Conservation (phyloP, 2,113 vertebrate genomes). For the Pimephales promelas region DNA sequence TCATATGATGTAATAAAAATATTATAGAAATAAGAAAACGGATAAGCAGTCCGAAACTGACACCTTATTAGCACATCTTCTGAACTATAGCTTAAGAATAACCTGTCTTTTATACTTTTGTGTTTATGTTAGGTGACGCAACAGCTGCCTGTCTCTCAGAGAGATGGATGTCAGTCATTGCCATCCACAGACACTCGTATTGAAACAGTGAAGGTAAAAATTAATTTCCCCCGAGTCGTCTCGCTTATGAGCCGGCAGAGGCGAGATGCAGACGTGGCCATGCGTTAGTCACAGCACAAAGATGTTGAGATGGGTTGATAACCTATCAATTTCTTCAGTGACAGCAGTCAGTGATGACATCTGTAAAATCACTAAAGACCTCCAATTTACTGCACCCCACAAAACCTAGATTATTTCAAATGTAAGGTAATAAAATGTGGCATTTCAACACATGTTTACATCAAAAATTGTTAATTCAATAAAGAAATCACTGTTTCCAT, state of each 20-base stretch:
- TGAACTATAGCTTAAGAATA: neutral
- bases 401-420: neutral
- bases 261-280: neutral
- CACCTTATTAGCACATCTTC: neutral
- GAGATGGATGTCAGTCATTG: neutral
- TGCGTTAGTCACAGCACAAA: neutral
- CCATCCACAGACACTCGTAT: neutral
- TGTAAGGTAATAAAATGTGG: neutral
- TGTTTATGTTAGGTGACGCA: neutral
- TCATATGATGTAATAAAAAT: constrained; percentile 13
- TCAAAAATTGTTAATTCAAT: too few species aligned
- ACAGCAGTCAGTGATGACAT: neutral
- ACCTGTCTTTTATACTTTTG: neutral
- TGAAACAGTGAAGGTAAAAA: neutral
- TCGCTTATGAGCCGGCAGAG: neutral
- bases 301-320: neutral
- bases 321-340: neutral
- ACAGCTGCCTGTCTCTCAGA: neutral
- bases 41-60: neutral
- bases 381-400: neutral
- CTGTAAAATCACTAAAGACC: neutral
- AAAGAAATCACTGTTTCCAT: too few species aligned
- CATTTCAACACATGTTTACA: too few species aligned
- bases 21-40: neutral
- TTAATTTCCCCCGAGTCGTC: neutral